These are phyloP conservation scores for Drosophila siamana DNA, from an alignment of 2,888 invertebrate species.

Conservation along the genomic window DNA sequence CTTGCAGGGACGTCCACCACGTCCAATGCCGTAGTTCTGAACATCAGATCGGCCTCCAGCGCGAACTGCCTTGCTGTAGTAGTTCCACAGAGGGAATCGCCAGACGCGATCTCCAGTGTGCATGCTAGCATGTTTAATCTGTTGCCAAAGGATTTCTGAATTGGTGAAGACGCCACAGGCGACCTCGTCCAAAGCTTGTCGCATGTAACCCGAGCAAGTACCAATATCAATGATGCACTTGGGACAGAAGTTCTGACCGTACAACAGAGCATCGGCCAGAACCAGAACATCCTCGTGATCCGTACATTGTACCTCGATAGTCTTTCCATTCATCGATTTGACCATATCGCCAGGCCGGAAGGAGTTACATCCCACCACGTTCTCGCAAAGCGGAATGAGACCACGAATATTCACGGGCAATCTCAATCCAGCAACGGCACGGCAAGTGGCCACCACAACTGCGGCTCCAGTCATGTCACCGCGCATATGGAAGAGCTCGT, in stretches of 20 bases:
- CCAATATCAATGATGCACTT: slow-evolving; percentile 91
- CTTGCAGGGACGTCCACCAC: slow-evolving; percentile 88
- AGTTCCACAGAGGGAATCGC: slow-evolving; percentile 92
- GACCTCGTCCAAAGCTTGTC: slow-evolving; percentile 88
- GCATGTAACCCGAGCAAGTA: slow-evolving; percentile 90
- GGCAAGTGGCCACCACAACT: slow-evolving; percentile 89
- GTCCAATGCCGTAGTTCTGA: slow-evolving; percentile 86
- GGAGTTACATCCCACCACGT: slow-evolving; percentile 92
- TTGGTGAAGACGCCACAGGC: slow-evolving; percentile 92
- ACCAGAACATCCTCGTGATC: slow-evolving; percentile 92
- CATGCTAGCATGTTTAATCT: slow-evolving; percentile 89
- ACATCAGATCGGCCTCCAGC: slow-evolving; percentile 85
- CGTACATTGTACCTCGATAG: slow-evolving; percentile 89
- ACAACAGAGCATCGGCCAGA: slow-evolving; percentile 91
- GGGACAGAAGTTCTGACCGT: slow-evolving; percentile 89
- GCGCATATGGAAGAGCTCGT: slow-evolving; percentile 87
- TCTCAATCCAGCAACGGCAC: slow-evolving; percentile 89
- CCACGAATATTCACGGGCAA: slow-evolving; percentile 89
- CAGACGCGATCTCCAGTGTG: slow-evolving; percentile 93
- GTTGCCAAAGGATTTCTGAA: slow-evolving; percentile 89
- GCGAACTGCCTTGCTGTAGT: slow-evolving; percentile 86
- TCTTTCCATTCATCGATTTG: slow-evolving; percentile 90
- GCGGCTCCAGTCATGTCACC: slow-evolving; percentile 96
- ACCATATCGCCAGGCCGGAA: slow-evolving; percentile 93
- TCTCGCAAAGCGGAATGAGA: slow-evolving; percentile 92